Base-by-base conservation (phyloP, 30 jellyfish, hydroid and myxozoan species). In the Rhopilema esculentum region DNA sequence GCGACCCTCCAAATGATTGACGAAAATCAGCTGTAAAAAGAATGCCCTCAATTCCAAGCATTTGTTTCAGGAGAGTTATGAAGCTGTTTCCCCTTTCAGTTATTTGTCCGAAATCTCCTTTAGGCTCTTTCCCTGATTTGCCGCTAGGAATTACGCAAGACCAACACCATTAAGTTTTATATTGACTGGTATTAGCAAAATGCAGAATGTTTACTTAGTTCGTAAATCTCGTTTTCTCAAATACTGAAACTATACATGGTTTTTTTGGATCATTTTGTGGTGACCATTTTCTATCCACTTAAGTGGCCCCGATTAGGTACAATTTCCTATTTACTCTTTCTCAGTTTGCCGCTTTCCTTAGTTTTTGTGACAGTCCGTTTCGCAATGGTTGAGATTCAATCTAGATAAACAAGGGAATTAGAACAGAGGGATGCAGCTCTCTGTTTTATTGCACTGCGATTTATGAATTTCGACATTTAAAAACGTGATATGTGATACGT, bases 21-120 rank as follows among this genome's bases (percentile, higher is more conserved):
- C 25, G 82, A 26, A 29, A 67, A 23, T 83, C 92, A 83, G 79
- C 92, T 83, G 92, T 84, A 80, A 24, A 66, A 27, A 27, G 69
- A 30, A 68, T 31, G 2, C 52, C 19, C 28, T 66, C 21, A 63
- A 18, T 32, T 64, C 90, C 72, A 19, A n/a, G 72, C 26, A n/a
- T 24, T 63, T 7, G 57, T 40, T 40, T 40, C 57, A 40, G 57
- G 57, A 40, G 57, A n/a, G n/a, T n/a, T n/a, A n/a, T n/a, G n/a
- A 6, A 40, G 57, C 57, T 40, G 12, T 40, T 40, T 12, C 57
- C 57, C 12, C 57, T 40, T 40, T 40, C 57, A 40, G 6, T 12
- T 12, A 40, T 12, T 40, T 12, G 57, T 40, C n/a, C n/a, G n/a
- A n/a, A n/a, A n/a, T n/a, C n/a, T n/a, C n/a, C n/a, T n/a, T n/a